These are phyloP conservation scores for Nannospalax galili DNA, from an alignment of 2,113 vertebrate genomes.

Conservation along the genomic window DNA sequence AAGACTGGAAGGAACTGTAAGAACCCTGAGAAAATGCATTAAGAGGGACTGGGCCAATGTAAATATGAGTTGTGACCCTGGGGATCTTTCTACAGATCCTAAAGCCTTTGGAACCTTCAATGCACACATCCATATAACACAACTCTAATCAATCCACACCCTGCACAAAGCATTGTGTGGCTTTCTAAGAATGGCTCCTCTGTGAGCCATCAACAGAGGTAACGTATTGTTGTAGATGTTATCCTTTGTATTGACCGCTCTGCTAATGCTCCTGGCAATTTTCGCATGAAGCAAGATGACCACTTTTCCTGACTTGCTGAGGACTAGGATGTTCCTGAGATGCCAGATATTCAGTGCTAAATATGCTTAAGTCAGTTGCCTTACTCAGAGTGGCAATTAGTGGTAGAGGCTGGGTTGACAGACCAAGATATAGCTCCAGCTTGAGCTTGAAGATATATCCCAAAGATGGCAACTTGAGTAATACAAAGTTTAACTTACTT, in stretches of 20 bases:
- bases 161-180: neutral
- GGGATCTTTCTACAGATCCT: neutral
- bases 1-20: neutral
- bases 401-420: neutral
- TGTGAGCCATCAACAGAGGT: neutral
- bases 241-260: neutral
- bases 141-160: neutral
- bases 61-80: neutral
- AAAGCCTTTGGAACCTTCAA: neutral
- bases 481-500: neutral
- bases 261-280: neutral
- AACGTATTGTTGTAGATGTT: too few species aligned
- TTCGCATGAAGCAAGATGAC: neutral
- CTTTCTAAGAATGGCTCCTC: neutral
- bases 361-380: neutral
- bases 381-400: neutral
- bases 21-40: neutral
- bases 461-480: neutral
- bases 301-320: neutral
- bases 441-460: neutral
- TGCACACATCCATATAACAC: neutral
- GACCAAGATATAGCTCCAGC: neutral
- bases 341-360: neutral
- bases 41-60: neutral
- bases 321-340: neutral